These are phyloP conservation scores for Ametastegia equiseti DNA, from an alignment of 2,888 invertebrate genomes.

Conservation along the genomic window DNA sequence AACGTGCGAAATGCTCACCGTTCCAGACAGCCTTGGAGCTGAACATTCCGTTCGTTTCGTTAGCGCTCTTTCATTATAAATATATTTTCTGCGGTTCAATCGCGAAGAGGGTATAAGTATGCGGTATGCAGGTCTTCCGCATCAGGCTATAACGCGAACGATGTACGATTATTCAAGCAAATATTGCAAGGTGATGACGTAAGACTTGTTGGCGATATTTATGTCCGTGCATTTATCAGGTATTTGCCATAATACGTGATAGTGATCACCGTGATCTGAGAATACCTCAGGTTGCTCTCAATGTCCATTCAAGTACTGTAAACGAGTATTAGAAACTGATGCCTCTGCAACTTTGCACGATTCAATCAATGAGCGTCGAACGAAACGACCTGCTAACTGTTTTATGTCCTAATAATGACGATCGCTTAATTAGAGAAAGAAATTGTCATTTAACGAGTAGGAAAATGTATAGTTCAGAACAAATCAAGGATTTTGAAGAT, in stretches of 20 bases:
- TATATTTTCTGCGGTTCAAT: background rate
- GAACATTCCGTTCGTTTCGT: background rate
- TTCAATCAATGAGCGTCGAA: background rate
- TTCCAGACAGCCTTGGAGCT: background rate
- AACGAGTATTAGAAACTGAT: too few species aligned
- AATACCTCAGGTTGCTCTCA: background rate
- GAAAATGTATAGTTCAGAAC: background rate
- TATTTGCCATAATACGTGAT: background rate
- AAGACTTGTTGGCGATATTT: slow-evolving; percentile 24
- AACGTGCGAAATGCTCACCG: background rate
- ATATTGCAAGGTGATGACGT: slow-evolving; percentile 24
- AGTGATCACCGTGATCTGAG: background rate
- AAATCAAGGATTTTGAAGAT: background rate
- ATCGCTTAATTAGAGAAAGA: background rate
- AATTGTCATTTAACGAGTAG: background rate
- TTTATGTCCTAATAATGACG: background rate
- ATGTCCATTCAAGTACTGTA: background rate
- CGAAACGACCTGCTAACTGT: background rate
- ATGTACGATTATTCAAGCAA: background rate
- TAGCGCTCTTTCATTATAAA: background rate
- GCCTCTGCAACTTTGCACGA: too few species aligned
- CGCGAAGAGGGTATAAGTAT: background rate
- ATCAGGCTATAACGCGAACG: too few species aligned
- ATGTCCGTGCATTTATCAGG: slow-evolving; percentile 1
- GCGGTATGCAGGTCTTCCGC: background rate